These are phyloP conservation scores for Gallinago paraguaiae DNA, from an alignment of 2,113 vertebrate genomes.

Conservation along the genomic window DNA sequence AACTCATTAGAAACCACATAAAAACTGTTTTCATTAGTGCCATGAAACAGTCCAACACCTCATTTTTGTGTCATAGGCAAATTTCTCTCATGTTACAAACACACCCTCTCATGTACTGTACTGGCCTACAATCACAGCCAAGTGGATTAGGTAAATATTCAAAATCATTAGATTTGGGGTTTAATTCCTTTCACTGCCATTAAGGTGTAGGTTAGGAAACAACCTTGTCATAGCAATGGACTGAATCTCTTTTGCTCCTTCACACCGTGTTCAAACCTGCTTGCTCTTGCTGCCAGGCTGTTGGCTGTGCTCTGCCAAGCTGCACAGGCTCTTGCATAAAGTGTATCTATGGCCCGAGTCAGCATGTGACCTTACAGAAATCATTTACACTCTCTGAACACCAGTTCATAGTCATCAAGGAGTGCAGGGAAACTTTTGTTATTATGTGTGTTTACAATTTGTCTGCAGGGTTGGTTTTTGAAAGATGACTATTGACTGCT, in stretches of 20 bases:
- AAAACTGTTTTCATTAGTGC: slow-evolving; percentile 24
- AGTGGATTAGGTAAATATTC: neutral
- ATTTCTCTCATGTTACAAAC: neutral
- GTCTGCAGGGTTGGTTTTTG: neutral
- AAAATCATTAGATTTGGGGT: neutral
- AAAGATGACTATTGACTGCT: neutral
- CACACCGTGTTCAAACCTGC: neutral
- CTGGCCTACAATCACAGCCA: neutral
- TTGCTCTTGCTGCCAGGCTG: neutral
- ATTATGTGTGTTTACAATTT: neutral
- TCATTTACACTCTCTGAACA: neutral
- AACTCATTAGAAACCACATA: slow-evolving; percentile 63
- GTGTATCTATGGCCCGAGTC: neutral
- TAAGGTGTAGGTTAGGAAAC: neutral
- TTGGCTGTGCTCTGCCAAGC: neutral
- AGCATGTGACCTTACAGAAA: neutral
- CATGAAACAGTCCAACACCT: neutral
- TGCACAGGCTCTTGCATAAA: neutral
- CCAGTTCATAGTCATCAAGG: neutral
- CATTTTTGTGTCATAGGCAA: slow-evolving; percentile 27
- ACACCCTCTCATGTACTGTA: neutral
- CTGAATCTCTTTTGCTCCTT: neutral
- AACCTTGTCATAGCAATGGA: neutral
- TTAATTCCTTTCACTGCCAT: neutral
- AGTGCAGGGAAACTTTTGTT: neutral